Evolutionary conservation across 2,113 vertebrate genomes (phyloP).

Genomic region (Ictalurus punctatus): DNA sequence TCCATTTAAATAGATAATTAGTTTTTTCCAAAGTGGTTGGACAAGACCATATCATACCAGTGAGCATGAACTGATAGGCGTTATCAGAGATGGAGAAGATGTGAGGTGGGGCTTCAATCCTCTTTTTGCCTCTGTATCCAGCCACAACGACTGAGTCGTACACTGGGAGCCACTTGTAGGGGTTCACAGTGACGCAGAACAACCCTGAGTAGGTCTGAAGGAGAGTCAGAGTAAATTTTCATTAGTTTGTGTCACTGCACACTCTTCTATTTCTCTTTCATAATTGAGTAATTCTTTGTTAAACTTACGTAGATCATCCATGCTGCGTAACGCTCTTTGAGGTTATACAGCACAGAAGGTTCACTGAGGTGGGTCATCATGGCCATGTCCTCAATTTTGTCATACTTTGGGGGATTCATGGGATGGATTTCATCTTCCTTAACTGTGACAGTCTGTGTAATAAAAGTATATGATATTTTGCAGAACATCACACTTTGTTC

Average conservation of each 20-base stretch:
- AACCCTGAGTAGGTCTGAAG: slow-evolving; percentile 34
- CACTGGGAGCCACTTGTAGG: slow-evolving; percentile 75
- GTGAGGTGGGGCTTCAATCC: background rate
- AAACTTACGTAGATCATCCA: slow-evolving; percentile 80
- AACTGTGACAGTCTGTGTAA: slow-evolving; percentile 48
- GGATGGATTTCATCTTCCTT: slow-evolving; percentile 68
- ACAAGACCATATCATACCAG: too few species aligned
- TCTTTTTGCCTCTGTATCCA: slow-evolving; percentile 62
- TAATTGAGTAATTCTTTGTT: slow-evolving; percentile 37
- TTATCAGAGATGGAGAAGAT: background rate
- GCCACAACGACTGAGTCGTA: slow-evolving; percentile 74
- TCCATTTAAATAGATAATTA: too few species aligned
- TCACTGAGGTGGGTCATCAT: slow-evolving; percentile 78
- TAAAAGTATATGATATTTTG: too few species aligned
- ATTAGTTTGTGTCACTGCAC: too few species aligned
- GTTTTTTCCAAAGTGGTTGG: too few species aligned
- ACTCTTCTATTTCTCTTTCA: too few species aligned
- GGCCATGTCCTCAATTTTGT: slow-evolving; percentile 77
- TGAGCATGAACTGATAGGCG: background rate
- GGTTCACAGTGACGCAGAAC: slow-evolving; percentile 50
- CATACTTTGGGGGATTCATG: slow-evolving; percentile 73
- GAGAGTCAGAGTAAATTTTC: too few species aligned
- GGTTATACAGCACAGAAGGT: slow-evolving; percentile 64
- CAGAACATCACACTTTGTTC: too few species aligned
- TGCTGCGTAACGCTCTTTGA: slow-evolving; percentile 78